phyloP scores from a whole-genome alignment of 2,888 invertebrate genomes.

The Mayetiola destructor region DNA sequence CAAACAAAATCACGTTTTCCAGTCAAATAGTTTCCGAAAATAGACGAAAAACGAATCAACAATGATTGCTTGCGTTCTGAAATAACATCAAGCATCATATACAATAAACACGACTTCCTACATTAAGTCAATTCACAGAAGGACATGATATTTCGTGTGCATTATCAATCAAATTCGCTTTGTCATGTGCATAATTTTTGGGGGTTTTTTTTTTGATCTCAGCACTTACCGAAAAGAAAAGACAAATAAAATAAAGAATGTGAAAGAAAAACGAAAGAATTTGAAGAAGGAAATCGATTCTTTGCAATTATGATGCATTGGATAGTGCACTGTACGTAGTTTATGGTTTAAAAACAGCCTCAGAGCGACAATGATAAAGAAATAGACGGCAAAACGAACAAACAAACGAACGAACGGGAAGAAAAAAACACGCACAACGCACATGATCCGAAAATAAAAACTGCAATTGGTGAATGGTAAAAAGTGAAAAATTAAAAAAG shows the following conservation, averaged over 20 bases:
- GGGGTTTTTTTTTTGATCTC: conserved; percentile 5
- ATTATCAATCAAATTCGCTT: not conserved
- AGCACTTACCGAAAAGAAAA: not conserved
- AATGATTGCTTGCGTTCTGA: too few species aligned
- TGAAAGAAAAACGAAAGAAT: not conserved
- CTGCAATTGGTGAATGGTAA: not conserved
- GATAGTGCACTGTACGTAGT: not conserved
- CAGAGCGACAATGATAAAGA: too few species aligned
- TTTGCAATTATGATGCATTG: conserved; percentile 2
- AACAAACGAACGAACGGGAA: not conserved
- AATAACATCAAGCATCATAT: too few species aligned
- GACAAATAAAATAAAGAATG: too few species aligned
- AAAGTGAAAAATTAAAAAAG: too few species aligned
- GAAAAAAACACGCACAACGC: not conserved
- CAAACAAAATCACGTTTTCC: too few species aligned
- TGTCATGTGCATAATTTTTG: not conserved
- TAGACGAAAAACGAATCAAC: too few species aligned
- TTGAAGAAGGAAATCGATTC: conserved; percentile 11
- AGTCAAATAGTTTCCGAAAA: too few species aligned
- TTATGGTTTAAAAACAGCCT: not conserved
- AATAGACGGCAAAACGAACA: not conserved
- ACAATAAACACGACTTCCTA: too few species aligned
- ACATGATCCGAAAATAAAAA: not conserved
- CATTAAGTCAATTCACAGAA: too few species aligned
- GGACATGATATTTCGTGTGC: too few species aligned